A percentile compares a stretch with the other conserved stretches of the same genome.
phyloP scores from a whole-genome alignment of 2,797 vertebrate genomes.

The Thalassophryne amazonica region DNA sequence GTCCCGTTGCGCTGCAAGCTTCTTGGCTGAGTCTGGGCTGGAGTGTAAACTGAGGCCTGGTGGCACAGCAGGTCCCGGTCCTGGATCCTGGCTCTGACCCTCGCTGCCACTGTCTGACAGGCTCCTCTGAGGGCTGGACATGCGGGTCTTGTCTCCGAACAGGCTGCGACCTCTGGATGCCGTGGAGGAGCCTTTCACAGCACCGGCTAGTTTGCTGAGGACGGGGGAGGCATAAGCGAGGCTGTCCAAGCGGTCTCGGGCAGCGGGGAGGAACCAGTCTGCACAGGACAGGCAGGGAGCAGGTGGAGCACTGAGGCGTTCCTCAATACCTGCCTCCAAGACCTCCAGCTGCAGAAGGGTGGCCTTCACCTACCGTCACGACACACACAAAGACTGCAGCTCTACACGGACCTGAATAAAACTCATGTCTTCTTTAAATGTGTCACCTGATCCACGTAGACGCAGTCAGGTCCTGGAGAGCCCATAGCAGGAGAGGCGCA shows the following conservation, averaged over 20 bases:
- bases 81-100: slow-evolving; percentile 55
- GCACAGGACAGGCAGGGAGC: slow-evolving; percentile 85
- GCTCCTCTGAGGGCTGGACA: slow-evolving; percentile 78
- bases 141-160: slow-evolving; percentile 76
- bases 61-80: slow-evolving; percentile 27
- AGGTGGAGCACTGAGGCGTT: slow-evolving; percentile 78
- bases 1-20: slow-evolving; percentile 65
- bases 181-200: slow-evolving; percentile 60
- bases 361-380: slow-evolving; percentile 77
- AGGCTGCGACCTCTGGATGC: slow-evolving; percentile 70
- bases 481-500: slow-evolving; percentile 84
- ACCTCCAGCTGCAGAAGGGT: slow-evolving; percentile 89
- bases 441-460: slow-evolving; percentile 92
- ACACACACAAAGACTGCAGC: accelerated
- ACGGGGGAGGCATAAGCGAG: slow-evolving; percentile 69
- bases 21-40: slow-evolving; percentile 66
- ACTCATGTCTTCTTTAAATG: too few relatives aligned
- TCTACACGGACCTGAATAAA: background rate
- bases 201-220: slow-evolving; percentile 77
- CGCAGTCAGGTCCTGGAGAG: slow-evolving; percentile 89
- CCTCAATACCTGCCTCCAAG: slow-evolving; percentile 80
- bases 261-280: slow-evolving; percentile 87
- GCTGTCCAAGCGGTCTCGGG: slow-evolving; percentile 79
- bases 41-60: slow-evolving; percentile 63
- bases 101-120: slow-evolving; percentile 75